phyloP scores from a whole-genome alignment of 1,140 invertebrate genomes.

The Nebria ingens region DNA sequence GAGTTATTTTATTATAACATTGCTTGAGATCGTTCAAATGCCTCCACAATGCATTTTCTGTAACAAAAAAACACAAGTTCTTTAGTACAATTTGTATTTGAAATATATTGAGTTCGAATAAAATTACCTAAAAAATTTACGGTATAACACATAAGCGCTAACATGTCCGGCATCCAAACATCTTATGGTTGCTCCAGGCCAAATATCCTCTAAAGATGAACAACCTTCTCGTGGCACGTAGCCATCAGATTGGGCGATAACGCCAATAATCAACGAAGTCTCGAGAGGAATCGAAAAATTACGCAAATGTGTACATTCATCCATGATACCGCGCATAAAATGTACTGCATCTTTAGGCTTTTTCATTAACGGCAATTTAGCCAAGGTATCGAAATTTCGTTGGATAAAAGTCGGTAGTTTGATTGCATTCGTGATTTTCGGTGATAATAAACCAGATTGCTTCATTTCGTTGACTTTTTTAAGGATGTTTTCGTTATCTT shows the following conservation, averaged over 20 bases:
- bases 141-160: conserved; percentile 76
- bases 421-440: not conserved
- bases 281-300: conserved; percentile 84
- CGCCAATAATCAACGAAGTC: conserved; percentile 69
- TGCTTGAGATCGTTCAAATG: conserved; percentile 48
- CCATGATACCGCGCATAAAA: conserved; percentile 98
- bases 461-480: not conserved
- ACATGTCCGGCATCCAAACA: conserved; percentile 87
- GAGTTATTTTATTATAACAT: too few relatives aligned
- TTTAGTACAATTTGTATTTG: not conserved
- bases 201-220: conserved; percentile 72
- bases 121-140: conserved; percentile 26
- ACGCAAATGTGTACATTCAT: conserved; percentile 92
- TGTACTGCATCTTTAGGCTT: conserved; percentile 56
- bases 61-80: conserved; percentile 11
- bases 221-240: conserved; percentile 84
- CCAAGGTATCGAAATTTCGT: not conserved
- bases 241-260: conserved; percentile 81
- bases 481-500: not conserved
- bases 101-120: too few relatives aligned
- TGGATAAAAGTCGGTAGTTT: not conserved
- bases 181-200: conserved; percentile 82
- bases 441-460: not conserved
- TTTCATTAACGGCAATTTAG: not conserved
- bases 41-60: conserved; percentile 12